Percentiles rank a stretch among this genome's conserved stretches.
phyloP scores from a whole-genome alignment of 1,140 invertebrate species.

The Zaprionus ornatus region DNA sequence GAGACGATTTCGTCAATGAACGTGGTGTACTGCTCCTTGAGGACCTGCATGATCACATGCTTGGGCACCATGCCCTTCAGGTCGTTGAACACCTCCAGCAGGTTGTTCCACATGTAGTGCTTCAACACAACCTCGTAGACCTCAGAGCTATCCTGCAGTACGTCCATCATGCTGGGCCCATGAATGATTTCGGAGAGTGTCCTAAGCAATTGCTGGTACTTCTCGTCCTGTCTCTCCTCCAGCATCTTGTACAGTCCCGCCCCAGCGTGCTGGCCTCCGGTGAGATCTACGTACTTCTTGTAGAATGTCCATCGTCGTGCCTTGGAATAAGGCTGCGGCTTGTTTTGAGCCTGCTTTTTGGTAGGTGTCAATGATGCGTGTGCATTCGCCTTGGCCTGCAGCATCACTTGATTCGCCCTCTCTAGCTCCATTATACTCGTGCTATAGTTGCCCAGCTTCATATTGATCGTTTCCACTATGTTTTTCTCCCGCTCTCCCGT shows the following conservation, averaged over 20 bases:
- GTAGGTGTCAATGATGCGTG: too few species aligned
- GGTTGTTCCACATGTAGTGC: slow-evolving; percentile 50
- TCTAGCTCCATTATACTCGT: too few species aligned
- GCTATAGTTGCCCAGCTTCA: neutral
- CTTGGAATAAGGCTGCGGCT: too few species aligned
- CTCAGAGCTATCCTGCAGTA: neutral
- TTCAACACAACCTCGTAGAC: neutral
- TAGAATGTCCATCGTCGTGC: neutral
- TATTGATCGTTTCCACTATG: neutral
- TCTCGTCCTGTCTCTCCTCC: neutral
- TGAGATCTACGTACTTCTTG: neutral
- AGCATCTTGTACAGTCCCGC: neutral
- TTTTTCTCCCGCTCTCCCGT: neutral
- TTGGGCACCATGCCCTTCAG: neutral
- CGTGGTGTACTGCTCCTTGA: slow-evolving; percentile 33
- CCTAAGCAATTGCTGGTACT: neutral
- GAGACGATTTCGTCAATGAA: slow-evolving; percentile 15
- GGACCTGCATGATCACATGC: neutral
- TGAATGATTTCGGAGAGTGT: slow-evolving; percentile 31
- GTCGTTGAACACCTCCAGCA: slow-evolving; percentile 17
- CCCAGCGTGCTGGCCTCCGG: neutral
- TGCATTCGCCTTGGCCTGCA: neutral
- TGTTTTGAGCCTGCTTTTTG: too few species aligned
- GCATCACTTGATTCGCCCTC: neutral
- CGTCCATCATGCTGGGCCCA: slow-evolving; percentile 12